Base-by-base conservation (phyloP, 2,113 vertebrate species). In the Cyprinodon brontotheroides region DNA sequence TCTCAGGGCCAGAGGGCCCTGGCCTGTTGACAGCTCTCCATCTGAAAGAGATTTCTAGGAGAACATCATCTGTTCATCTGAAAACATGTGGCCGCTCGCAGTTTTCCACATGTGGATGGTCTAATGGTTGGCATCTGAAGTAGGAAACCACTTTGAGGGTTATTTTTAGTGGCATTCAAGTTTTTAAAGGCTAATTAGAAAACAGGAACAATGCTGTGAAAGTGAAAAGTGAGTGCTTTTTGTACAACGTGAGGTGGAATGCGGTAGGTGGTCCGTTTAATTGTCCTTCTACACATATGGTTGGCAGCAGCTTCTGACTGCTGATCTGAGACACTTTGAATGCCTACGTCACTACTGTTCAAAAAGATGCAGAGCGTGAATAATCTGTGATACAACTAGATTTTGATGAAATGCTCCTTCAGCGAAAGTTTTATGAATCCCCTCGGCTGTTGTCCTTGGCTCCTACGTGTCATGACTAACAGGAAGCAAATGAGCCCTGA, bases 161-260 rank as follows among this genome's bases (percentile, higher is more conserved):
- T 91, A 84, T 90, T 90, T 88, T 87, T 80, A 86, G 86, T 40
- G 38, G 20, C 45, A 43, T 75, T 65, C 3, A 41, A 38, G 53
- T 80, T 90, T 53, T 89, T 72, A 89, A 86, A 83, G 80, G 88
- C 70, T 90, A 74, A 90, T 92, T 89, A 89, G 71, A 74, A 71
- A 72, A 76, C 77, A 74, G 78, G 81, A 89, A 91, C 84, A 90
- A 86, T 83, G 79, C 87, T 80, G 82, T 79, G 83, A 87, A 85
- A 77, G 86, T 86, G 53, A 86, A 86, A 74, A 73, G 79, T 9
- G 61, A 81, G 74, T 22, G 48, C 45, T 81, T 79, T 61, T 83
- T 70, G 68, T 85, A 64, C 72, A 45, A 57, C 17, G 64, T 63
- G 83, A 65, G 86, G 71, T 82, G 72, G 77, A 65, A 68, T 84